Conservation (phyloP, 1,140 invertebrate species). For the Protaetia brevitarsis region DNA sequence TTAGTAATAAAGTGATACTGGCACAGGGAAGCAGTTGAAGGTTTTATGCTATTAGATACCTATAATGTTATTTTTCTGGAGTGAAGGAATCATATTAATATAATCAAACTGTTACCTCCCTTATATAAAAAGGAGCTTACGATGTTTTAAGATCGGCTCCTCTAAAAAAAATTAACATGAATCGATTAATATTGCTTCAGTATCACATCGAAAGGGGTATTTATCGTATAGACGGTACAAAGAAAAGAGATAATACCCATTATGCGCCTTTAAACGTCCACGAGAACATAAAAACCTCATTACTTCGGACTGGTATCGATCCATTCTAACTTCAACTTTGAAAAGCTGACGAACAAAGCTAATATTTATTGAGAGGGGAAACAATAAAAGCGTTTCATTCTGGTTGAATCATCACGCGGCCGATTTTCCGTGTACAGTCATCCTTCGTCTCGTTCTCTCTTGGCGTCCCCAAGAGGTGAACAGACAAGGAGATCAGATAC, state of each 20-base stretch:
- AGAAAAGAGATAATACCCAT: neutral
- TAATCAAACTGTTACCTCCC: too few species aligned
- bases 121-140: too few species aligned
- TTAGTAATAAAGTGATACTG: too few species aligned
- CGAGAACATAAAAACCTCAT: slow-evolving; percentile 33
- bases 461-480: neutral
- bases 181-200: neutral
- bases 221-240: neutral
- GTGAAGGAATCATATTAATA: too few species aligned
- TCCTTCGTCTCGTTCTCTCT: slow-evolving; percentile 12
- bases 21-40: too few species aligned
- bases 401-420: slow-evolving; percentile 25
- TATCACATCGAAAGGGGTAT: neutral
- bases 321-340: slow-evolving; percentile 35
- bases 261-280: neutral
- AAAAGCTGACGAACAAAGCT: slow-evolving; percentile 44
- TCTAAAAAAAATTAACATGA: too few species aligned
- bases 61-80: too few species aligned
- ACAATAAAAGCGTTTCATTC: slow-evolving; percentile 45
- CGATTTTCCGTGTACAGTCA: slow-evolving; percentile 15
- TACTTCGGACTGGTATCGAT: slow-evolving; percentile 33
- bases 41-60: too few species aligned
- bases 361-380: slow-evolving; percentile 43
- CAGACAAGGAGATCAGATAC: slow-evolving; percentile 13
- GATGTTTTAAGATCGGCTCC: too few species aligned